phyloP scores from a whole-genome alignment of 2,797 vertebrate genomes.

The Enteromius treurensis region DNA sequence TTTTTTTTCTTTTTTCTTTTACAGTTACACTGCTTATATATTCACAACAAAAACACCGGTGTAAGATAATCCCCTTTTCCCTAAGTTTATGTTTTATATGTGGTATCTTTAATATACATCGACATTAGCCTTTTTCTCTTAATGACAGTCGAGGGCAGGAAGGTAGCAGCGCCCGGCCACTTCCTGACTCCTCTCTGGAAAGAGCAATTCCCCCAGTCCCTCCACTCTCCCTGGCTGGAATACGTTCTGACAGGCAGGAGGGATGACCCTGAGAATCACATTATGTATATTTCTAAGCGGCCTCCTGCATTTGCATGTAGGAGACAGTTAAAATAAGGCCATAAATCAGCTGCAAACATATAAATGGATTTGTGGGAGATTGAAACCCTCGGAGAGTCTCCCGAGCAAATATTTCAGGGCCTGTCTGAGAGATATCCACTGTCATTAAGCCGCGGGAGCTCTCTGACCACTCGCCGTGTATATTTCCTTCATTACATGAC shows the following conservation, averaged over 20 bases:
- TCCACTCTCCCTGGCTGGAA: constrained; percentile 63
- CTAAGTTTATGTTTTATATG: neutral
- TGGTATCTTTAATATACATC: constrained; percentile 17
- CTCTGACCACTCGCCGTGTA: constrained; percentile 76
- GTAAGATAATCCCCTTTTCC: neutral
- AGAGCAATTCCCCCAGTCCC: constrained; percentile 70
- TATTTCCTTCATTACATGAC: constrained; percentile 75
- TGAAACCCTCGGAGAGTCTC: constrained; percentile 78
- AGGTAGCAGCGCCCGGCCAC: constrained; percentile 60
- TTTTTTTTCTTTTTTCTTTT: neutral
- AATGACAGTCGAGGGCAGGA: constrained; percentile 67
- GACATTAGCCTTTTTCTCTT: constrained; percentile 66
- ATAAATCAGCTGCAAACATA: constrained; percentile 83
- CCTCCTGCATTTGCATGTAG: constrained; percentile 79
- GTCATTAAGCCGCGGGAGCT: constrained; percentile 74
- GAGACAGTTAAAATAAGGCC: constrained; percentile 84
- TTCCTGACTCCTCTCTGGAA: constrained; percentile 56
- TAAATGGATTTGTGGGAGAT: constrained; percentile 82
- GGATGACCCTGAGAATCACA: constrained; percentile 83
- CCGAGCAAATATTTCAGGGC: constrained; percentile 79
- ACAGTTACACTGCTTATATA: neutral
- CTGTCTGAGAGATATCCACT: constrained; percentile 71
- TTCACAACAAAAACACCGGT: neutral
- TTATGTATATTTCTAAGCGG: constrained; percentile 82
- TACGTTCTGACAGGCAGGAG: constrained; percentile 77